Evolutionary conservation across 1,140 invertebrate species (phyloP).

Genomic region (Tenebrio molitor): DNA sequence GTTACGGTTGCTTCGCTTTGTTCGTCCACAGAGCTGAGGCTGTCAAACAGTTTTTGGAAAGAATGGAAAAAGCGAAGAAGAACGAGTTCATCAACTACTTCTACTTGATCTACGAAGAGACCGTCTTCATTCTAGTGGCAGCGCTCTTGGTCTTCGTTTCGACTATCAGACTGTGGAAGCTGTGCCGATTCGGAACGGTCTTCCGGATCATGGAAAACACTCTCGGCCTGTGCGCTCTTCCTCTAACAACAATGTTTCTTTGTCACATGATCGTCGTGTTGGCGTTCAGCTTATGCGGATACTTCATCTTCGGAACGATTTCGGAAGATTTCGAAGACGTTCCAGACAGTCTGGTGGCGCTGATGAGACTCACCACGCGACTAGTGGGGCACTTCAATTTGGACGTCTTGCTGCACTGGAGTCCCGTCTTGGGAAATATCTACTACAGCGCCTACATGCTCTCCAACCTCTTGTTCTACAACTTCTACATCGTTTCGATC

Average conservation of each 20-base stretch:
- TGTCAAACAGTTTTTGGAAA: conserved; percentile 40
- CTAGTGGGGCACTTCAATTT: conserved; percentile 40
- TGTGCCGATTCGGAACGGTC: conserved; percentile 54
- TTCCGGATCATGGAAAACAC: conserved; percentile 57
- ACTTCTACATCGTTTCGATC: conserved; percentile 53
- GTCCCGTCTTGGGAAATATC: conserved; percentile 31
- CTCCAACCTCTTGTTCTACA: conserved; percentile 48
- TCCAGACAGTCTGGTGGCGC: conserved; percentile 31
- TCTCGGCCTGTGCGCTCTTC: conserved; percentile 17
- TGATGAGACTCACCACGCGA: conserved; percentile 46
- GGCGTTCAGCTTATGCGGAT: conserved; percentile 46
- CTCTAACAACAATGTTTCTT: conserved; percentile 44
- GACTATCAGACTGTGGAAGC: conserved; percentile 57
- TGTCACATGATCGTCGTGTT: conserved; percentile 50
- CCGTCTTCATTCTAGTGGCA: conserved; percentile 46
- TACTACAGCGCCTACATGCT: conserved; percentile 53
- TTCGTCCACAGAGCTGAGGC: conserved; percentile 20
- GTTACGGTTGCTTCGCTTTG: conserved; percentile 39
- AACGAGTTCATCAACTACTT: conserved; percentile 59
- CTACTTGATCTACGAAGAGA: conserved; percentile 51
- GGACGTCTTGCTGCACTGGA: neutral
- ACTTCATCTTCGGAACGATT: conserved; percentile 47
- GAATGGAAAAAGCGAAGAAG: conserved; percentile 50
- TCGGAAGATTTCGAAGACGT: conserved; percentile 49
- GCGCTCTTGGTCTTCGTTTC: conserved; percentile 54